Conservation (phyloP, 2,888 invertebrate species). For the Ophraella communa region DNA sequence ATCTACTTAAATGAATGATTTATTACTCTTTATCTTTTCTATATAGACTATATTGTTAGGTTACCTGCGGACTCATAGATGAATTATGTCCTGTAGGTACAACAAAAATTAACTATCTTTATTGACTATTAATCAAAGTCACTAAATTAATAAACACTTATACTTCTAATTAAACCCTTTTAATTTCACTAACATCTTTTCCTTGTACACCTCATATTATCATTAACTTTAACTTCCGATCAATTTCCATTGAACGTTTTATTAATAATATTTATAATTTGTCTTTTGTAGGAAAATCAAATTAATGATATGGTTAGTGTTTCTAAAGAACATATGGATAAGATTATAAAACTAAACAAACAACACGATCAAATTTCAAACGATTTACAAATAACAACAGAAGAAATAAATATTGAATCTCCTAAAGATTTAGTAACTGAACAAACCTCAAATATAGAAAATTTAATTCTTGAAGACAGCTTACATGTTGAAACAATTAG, state of each 20-base stretch:
- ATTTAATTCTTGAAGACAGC: background rate
- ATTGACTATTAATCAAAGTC: too few relatives aligned
- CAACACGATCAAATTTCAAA: background rate
- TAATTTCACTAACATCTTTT: too few relatives aligned
- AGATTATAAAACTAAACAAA: background rate
- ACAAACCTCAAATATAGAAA: background rate
- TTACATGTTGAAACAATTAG: background rate
- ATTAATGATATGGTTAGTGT: conserved; percentile 8
- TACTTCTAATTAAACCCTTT: too few relatives aligned
- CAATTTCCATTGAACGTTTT: background rate
- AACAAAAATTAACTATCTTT: too few relatives aligned
- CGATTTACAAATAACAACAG: background rate
- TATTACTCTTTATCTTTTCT: too few relatives aligned
- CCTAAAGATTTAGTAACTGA: background rate
- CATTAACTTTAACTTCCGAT: too few relatives aligned
- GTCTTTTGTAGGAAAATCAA: conserved; percentile 7
- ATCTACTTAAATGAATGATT: too few relatives aligned
- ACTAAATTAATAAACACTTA: too few relatives aligned
- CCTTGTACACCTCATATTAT: too few relatives aligned
- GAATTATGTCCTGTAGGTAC: too few relatives aligned
- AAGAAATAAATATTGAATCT: background rate
- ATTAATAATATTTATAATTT: background rate
- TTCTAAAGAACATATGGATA: conserved; percentile 10
- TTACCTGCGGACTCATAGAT: too few relatives aligned
- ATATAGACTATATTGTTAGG: too few relatives aligned